Conservation (phyloP, 2,888 invertebrate genomes). For the Troides helena region DNA sequence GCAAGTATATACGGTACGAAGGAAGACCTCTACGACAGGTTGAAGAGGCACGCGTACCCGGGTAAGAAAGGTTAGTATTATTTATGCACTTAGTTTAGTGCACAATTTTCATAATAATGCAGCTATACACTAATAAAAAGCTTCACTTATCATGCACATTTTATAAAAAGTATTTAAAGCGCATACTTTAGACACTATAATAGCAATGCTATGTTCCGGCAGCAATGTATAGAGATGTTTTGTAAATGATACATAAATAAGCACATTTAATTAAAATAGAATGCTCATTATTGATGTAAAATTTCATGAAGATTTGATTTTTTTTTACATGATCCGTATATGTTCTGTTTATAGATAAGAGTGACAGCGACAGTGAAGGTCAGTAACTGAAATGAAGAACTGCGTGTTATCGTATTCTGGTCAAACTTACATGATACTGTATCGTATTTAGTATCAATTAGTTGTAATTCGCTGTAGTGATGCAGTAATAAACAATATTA, state of each 20-base stretch:
- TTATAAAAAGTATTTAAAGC: neutral
- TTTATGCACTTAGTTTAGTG: constrained; percentile 66
- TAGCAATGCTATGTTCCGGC: no score
- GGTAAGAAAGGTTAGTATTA: constrained; percentile 92
- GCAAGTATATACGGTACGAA: constrained; percentile 97
- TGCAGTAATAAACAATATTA: constrained; percentile 46
- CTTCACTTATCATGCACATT: constrained; percentile 19
- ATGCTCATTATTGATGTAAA: neutral
- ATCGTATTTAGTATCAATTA: constrained; percentile 66
- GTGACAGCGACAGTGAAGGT: constrained; percentile 96
- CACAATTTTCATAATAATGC: constrained; percentile 54
- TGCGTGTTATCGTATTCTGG: constrained; percentile 76
- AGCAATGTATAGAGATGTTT: no score
- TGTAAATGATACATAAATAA: neutral
- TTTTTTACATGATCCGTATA: neutral
- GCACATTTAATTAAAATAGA: neutral
- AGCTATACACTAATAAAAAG: constrained; percentile 37
- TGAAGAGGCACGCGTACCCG: constrained; percentile 96
- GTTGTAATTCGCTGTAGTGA: constrained; percentile 47
- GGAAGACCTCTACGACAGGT: constrained; percentile 96
- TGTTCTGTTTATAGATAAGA: constrained; percentile 87
- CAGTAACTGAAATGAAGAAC: constrained; percentile 81
- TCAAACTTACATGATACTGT: constrained; percentile 75
- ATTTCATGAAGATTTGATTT: neutral
- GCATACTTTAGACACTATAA: no score